These are phyloP conservation scores for Tychaedon coryphoeus DNA, from an alignment of 2,113 vertebrate genomes.

Conservation along the genomic window DNA sequence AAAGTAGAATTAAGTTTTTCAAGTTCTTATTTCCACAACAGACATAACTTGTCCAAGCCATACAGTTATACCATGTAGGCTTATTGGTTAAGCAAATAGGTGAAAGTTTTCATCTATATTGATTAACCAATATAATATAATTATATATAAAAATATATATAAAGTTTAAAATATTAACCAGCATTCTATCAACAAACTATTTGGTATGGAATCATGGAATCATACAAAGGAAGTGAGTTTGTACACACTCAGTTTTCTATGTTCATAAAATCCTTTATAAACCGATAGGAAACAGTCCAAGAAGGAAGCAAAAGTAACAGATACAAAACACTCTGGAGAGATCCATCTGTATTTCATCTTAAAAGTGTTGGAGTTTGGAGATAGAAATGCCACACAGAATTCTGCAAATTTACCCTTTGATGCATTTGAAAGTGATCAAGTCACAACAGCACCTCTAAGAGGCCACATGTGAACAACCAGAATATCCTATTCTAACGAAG, in stretches of 20 bases:
- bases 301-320: not conserved
- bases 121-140: not conserved
- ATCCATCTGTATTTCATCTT: not conserved
- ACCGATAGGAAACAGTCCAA: not conserved
- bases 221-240: not conserved
- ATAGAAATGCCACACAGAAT: not conserved
- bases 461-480: not conserved
- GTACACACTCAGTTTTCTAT: not conserved
- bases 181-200: not conserved
- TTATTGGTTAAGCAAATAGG: not conserved
- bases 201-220: not conserved
- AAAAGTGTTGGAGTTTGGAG: not conserved
- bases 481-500: not conserved
- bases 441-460: not conserved
- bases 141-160: not conserved
- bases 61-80: not conserved
- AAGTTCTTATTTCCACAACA: not conserved
- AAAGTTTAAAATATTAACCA: not conserved
- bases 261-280: not conserved
- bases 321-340: not conserved
- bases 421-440: not conserved
- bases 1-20: not conserved
- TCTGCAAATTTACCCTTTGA: not conserved
- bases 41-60: not conserved
- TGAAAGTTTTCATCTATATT: not conserved